Evolutionary conservation across 2,888 invertebrate species (phyloP).

Genomic region (Pyrgus malvae): DNA sequence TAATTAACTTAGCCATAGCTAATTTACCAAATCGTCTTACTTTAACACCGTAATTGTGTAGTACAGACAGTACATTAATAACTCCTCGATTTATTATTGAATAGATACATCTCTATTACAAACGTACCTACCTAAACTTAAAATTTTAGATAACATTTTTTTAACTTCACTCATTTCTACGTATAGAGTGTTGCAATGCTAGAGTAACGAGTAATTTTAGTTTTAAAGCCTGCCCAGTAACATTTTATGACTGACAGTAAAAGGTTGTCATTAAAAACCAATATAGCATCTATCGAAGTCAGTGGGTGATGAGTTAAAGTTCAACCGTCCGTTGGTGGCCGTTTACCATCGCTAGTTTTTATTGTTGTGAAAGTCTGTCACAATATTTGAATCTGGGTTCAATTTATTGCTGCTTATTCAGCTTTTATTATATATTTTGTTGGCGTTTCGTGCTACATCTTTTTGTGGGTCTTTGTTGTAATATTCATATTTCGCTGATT

Average conservation of each 20-base stretch:
- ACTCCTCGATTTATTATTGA: too few species aligned
- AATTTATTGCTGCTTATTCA: constrained; percentile 31
- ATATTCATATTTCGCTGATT: not conserved
- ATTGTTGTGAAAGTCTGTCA: constrained; percentile 42
- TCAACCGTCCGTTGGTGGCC: constrained; percentile 44
- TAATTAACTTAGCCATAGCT: too few species aligned
- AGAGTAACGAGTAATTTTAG: not conserved
- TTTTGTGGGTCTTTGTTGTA: not conserved
- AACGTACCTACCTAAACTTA: too few species aligned
- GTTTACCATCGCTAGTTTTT: constrained; percentile 35
- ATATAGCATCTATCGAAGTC: constrained; percentile 34
- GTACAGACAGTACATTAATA: too few species aligned
- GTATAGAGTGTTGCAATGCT: too few species aligned
- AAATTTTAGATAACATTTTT: too few species aligned
- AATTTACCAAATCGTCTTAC: too few species aligned
- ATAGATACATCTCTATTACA: too few species aligned
- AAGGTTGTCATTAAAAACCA: constrained; percentile 41
- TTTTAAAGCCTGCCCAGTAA: constrained; percentile 23
- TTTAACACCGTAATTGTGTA: too few species aligned
- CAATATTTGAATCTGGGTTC: constrained; percentile 37
- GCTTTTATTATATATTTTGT: constrained; percentile 6
- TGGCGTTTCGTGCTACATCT: not conserved
- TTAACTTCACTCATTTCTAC: too few species aligned
- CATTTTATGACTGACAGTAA: constrained; percentile 39
- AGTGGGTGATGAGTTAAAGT: constrained; percentile 42